Evolutionary conservation across 1,140 invertebrate genomes (phyloP), one percentile per base, ranked within the genome.

Genomic region (Helicoverpa zea): DNA sequence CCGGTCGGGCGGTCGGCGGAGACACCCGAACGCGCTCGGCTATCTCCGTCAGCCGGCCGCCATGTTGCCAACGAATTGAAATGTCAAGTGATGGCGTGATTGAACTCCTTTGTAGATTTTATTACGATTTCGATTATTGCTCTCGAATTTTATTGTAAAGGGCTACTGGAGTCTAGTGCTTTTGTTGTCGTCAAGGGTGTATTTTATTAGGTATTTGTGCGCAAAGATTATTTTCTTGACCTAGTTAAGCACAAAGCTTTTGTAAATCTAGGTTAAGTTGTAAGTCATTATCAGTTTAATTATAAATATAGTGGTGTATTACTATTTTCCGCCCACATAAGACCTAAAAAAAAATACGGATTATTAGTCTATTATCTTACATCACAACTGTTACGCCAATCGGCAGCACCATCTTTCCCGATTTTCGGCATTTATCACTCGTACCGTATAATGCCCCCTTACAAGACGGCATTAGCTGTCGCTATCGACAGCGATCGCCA

Each of bases 21-120:
- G 12, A 35, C 18, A 35, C 29, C 75, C 76, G 76, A 79, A 58
- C 63, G 64, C 61, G 64, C 18, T 79, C 76, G 76, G 54, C 59
- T 23, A 23, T 56, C 29, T 70, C 29, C 76, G 64, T 5, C 3
- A 18, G 30, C 14, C n/a, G 76, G n/a, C 64, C 23, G 76, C 76
- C 76, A 79, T 79, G 68, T 78, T 78, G 29, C 35, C 58, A 12
- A 51, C 76, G 83, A 87, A 86, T 82, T 83, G 83, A 87, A 86
- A 87, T 83, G 83, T 87, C 86, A 85, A 82, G 81, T 81, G 80
- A 63, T 64, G 29, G 56, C 43, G 30, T 49, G 61, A 79, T 79
- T 79, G 76, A 52, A 70, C 49, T 64, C 52, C 51, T 79, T 56
- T 35, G 35, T 35, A 68, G 51, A 51, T 54, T 66, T 78, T 54